These are phyloP conservation scores for Nephrotoma guestfalica DNA, from an alignment of 2,888 invertebrate species.

Conservation along the genomic window DNA sequence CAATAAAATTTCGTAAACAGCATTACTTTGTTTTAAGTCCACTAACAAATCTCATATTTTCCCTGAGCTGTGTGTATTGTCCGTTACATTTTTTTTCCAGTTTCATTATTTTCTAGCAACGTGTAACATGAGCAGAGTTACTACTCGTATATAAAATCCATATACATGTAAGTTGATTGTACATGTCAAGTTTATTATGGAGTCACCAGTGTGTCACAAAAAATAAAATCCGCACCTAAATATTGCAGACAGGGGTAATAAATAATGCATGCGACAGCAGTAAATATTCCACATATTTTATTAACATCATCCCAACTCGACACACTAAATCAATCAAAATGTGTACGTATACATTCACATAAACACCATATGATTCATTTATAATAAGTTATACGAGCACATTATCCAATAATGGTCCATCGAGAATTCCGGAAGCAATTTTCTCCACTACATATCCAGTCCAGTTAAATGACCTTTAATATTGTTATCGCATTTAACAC, in stretches of 20 bases:
- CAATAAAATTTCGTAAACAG: no score
- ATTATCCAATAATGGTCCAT: background rate
- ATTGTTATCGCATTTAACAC: background rate
- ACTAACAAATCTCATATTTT: no score
- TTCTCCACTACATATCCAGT: background rate
- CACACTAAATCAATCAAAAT: background rate
- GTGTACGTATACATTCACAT: background rate
- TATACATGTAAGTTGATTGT: background rate
- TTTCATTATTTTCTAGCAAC: no score
- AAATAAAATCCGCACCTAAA: background rate
- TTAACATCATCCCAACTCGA: background rate
- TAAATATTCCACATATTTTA: background rate
- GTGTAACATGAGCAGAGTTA: no score
- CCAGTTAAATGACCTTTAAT: background rate
- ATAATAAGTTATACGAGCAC: background rate
- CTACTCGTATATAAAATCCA: no score
- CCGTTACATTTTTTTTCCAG: no score
- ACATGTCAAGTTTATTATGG: background rate
- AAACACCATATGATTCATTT: background rate
- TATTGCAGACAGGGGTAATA: background rate
- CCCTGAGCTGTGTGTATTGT: no score
- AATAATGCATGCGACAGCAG: background rate
- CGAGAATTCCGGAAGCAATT: background rate
- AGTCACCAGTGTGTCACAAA: background rate
- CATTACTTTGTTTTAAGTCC: no score